Evolutionary conservation across 1,140 invertebrate genomes (phyloP), one percentile per base, ranked within the genome.

Genomic region (Drosophila repletoides): DNA sequence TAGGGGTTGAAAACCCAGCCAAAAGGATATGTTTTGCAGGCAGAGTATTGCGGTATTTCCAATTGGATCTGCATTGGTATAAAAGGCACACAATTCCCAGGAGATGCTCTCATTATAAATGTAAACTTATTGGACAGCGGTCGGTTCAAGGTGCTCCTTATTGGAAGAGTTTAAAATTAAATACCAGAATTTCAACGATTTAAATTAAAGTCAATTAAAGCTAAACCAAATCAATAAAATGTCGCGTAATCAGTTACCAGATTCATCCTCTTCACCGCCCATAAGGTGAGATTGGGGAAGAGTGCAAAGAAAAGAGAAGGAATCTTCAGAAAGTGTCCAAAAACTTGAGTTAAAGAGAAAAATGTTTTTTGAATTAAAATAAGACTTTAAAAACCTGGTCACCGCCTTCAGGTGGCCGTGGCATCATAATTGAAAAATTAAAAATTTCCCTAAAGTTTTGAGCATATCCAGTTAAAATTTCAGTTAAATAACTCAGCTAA

Each of bases 191-290:
- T 29, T n/a, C n/a, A 36, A 2, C 4, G 19, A 28, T 40, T 5
- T 10, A 7, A 28, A 15, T 3, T 26, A 17, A 21, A 14, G 9
- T 86, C 70, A 45, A 81, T 90, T 14, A 45, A 34, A 36, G 19
- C 21, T 19, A 12, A 33, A n/a, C 17, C n/a, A n/a, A n/a, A n/a
- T n/a, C n/a, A n/a, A 6, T n/a, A 89, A 72, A 48, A 89, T 90
- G 87, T 90, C 88, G 17, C 77, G 88, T 26, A 90, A 89, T 88
- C 92, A 91, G 63, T 80, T 92, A 34, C 92, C 92, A 9, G 92
- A 92, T 76, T 92, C 91, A 5, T 92, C 92, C 7, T 92, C 91
- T n/a, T 92, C 92, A 3, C 92, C 92, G 7, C 91, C 91, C 19
- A 90, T 91, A 24, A 92, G 90, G 91, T 92, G 51, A 51, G 43